Evolutionary conservation across 2,888 invertebrate species (phyloP).

Genomic region (Lutraria lutraria): DNA sequence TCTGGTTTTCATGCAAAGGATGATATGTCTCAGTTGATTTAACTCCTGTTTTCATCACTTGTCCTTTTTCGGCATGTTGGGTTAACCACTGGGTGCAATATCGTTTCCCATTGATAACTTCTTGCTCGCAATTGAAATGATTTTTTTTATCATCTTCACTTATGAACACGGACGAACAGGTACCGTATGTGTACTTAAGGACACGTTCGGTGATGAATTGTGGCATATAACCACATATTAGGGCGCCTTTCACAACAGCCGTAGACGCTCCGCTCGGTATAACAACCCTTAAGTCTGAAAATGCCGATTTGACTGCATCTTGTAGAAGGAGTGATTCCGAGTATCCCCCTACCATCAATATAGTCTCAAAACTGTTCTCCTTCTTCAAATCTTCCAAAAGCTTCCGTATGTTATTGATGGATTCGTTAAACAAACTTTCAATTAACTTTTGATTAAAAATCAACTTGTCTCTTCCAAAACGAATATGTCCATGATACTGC

Average conservation of each 20-base stretch:
- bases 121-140: neutral
- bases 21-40: neutral
- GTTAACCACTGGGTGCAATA: neutral
- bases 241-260: neutral
- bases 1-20: neutral
- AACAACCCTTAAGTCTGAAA: neutral
- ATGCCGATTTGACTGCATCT: neutral
- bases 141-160: neutral
- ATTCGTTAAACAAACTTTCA: neutral
- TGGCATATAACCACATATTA: neutral
- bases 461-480: neutral
- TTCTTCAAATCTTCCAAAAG: neutral
- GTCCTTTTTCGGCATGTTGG: neutral
- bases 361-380: neutral
- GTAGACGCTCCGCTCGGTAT: neutral
- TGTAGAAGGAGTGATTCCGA: neutral
- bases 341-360: conserved; percentile 5
- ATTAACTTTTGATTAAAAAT: neutral
- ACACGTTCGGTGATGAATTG: neutral
- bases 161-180: neutral
- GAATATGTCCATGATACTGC: neutral
- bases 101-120: neutral
- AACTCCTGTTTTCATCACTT: neutral
- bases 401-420: neutral
- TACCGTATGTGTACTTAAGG: neutral